Evolutionary conservation across 2,113 vertebrate species (phyloP).

Genomic region (Myxocyprinus asiaticus): DNA sequence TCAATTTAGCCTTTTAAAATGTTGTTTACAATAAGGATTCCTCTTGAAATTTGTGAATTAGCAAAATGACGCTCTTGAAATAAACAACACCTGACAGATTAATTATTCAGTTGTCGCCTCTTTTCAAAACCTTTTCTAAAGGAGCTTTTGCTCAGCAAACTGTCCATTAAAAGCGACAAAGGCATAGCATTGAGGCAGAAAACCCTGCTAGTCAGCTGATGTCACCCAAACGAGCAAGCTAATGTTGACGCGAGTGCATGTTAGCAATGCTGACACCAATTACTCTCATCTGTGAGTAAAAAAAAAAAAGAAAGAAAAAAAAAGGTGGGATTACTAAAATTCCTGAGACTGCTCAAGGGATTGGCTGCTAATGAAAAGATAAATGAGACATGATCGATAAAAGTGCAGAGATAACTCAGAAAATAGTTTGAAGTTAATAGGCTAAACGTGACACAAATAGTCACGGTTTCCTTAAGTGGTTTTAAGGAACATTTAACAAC

Average conservation of each 20-base stretch:
- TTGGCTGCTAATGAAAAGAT: slow-evolving; percentile 45
- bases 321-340: slow-evolving; percentile 10
- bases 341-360: slow-evolving; percentile 44
- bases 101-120: slow-evolving; percentile 12
- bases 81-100: slow-evolving; percentile 30
- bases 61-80: neutral
- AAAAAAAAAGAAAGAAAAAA: slow-evolving; percentile 8
- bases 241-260: neutral
- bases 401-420: too few relatives aligned
- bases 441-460: too few relatives aligned
- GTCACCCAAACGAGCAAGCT: neutral
- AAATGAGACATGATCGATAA: neutral
- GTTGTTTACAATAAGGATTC: neutral
- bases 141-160: neutral
- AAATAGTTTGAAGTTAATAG: too few relatives aligned
- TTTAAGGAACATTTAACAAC: too few relatives aligned
- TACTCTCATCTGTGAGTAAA: too few relatives aligned
- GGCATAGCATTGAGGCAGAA: neutral
- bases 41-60: neutral
- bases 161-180: neutral
- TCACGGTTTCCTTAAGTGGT: too few relatives aligned
- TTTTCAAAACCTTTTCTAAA: neutral
- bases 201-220: neutral
- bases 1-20: neutral
- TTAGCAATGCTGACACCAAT: slow-evolving; percentile 35